phyloP scores from a whole-genome alignment of 2,888 invertebrate species.

The Teleogryllus oceanicus region DNA sequence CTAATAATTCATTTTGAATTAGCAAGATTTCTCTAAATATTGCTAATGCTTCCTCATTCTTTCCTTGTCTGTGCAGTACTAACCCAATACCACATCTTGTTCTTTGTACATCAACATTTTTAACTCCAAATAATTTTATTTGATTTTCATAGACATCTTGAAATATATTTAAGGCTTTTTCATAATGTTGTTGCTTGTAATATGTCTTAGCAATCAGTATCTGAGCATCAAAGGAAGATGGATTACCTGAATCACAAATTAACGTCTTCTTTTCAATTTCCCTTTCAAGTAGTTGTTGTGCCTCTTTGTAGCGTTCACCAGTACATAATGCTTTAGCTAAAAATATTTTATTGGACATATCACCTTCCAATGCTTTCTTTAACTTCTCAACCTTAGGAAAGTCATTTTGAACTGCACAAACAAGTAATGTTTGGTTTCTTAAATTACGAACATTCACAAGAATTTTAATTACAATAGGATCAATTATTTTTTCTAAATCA shows the following conservation, averaged over 20 bases:
- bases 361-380: constrained; percentile 12
- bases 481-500: constrained; percentile 33
- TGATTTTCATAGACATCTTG: constrained; percentile 18
- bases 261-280: constrained; percentile 25
- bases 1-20: constrained; percentile 35
- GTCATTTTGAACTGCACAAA: constrained; percentile 19
- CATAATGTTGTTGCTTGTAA: constrained; percentile 4
- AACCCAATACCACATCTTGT: constrained; percentile 6
- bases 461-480: constrained; percentile 32
- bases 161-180: constrained; percentile 2
- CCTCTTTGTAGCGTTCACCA: background rate
- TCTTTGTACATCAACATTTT: constrained; percentile 3
- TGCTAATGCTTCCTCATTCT: constrained; percentile 35
- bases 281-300: background rate
- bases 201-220: constrained; percentile 3
- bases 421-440: constrained; percentile 28
- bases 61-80: constrained; percentile 36
- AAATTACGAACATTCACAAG: constrained; percentile 35
- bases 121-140: background rate
- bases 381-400: constrained; percentile 21
- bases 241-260: constrained; percentile 33
- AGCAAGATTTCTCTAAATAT: constrained; percentile 35
- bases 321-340: constrained; percentile 27
- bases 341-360: constrained; percentile 29
- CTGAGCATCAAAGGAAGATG: constrained; percentile 35